Evolutionary conservation across 2,797 vertebrate species (phyloP).

Genomic region (Characodon lateralis): DNA sequence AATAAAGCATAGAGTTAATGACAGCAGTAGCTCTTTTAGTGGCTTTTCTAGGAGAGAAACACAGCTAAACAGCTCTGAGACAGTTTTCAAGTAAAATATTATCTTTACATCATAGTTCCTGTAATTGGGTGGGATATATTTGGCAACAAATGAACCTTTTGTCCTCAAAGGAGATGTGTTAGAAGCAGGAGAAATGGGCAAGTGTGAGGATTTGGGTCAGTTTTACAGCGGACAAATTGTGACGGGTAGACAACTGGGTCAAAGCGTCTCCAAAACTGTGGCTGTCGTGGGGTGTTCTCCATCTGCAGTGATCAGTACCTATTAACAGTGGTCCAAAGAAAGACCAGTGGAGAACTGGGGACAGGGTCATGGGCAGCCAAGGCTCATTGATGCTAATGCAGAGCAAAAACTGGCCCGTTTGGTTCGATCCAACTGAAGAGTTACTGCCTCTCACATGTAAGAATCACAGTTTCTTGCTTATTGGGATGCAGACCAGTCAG

Average conservation of each 20-base stretch:
- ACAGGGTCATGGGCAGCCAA: not conserved
- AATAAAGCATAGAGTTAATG: no score
- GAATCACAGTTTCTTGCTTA: not conserved
- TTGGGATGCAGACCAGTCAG: not conserved
- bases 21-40: no score
- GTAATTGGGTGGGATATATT: no score
- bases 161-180: not conserved
- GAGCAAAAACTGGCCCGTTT: not conserved
- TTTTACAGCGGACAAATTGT: no score
- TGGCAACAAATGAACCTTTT: no score
- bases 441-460: not conserved
- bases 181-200: not conserved
- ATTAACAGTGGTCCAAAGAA: not conserved
- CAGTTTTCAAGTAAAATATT: no score
- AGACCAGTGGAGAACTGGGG: not conserved
- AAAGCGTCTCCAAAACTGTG: no score
- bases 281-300: not conserved
- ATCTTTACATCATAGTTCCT: no score
- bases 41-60: no score
- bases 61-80: no score
- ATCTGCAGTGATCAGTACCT: not conserved
- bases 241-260: no score
- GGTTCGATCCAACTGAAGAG: not conserved
- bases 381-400: not conserved
- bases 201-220: not conserved